A percentile compares a stretch with the other conserved stretches of the same genome.
These are phyloP conservation scores for Corythornis cristatus DNA, from an alignment of 2,113 vertebrate genomes.

Conservation along the genomic window DNA sequence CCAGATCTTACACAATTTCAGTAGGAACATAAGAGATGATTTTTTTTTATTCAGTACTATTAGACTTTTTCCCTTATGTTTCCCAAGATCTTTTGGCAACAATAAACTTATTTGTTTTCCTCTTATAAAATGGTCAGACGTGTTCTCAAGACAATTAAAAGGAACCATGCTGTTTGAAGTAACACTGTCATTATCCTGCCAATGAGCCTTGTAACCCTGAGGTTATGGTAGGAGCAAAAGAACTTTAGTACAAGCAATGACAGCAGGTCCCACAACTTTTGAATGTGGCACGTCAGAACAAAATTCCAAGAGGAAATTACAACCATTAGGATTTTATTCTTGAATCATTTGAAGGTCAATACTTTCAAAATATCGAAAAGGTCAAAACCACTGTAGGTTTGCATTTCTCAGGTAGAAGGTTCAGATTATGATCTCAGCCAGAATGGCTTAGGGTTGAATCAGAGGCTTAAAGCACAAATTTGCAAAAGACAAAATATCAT, in stretches of 20 bases:
- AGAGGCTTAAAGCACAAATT: background rate
- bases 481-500: background rate
- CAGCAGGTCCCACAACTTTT: background rate
- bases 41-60: background rate
- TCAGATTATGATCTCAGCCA: background rate
- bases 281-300: background rate
- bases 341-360: background rate
- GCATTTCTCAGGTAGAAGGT: background rate
- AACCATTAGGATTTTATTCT: background rate
- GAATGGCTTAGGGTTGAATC: background rate
- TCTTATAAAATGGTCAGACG: background rate
- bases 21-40: background rate
- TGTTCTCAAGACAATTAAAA: slow-evolving; percentile 12
- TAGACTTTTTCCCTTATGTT: background rate
- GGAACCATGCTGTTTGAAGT: background rate
- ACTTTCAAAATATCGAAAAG: background rate
- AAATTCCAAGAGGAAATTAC: background rate
- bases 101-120: slow-evolving; percentile 26
- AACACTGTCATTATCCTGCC: slow-evolving; percentile 5
- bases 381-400: background rate
- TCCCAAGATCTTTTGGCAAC: background rate
- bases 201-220: background rate
- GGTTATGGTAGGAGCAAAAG: background rate
- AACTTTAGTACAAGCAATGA: background rate
- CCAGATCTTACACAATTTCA: background rate